A percentile compares a stretch with the other conserved stretches of the same genome.
Evolutionary conservation across 2,888 invertebrate species (phyloP).

Genomic region (Leptinotarsa haldemani): DNA sequence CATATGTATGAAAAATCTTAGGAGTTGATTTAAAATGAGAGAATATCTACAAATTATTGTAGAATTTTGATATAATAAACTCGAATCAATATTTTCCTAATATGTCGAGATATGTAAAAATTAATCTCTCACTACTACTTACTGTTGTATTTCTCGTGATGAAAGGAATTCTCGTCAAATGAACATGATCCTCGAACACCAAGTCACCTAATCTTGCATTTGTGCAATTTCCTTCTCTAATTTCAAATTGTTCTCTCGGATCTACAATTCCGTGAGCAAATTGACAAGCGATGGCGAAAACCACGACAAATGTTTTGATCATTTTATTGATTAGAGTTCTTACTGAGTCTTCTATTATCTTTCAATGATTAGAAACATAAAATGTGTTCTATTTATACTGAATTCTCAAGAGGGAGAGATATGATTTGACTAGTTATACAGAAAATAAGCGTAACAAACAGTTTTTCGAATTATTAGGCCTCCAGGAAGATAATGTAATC

Average conservation of each 20-base stretch:
- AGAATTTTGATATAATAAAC: neutral
- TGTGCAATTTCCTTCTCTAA: neutral
- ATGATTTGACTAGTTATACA: too few species aligned
- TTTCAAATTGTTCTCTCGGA: neutral
- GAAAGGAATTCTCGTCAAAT: neutral
- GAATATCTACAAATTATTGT: too few species aligned
- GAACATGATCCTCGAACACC: conserved; percentile 1
- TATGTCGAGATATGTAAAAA: neutral
- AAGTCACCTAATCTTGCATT: neutral
- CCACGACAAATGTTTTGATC: neutral
- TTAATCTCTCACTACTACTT: neutral
- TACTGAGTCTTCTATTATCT: too few species aligned
- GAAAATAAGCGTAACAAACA: too few species aligned
- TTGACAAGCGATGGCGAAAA: neutral
- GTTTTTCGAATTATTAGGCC: too few species aligned
- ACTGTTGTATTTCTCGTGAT: neutral
- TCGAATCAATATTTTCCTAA: neutral
- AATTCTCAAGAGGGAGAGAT: too few species aligned
- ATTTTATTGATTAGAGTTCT: too few species aligned
- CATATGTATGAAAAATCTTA: too few species aligned
- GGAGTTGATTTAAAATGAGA: too few species aligned
- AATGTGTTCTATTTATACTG: too few species aligned
- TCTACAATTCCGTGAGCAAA: neutral
- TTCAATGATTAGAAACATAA: too few species aligned
- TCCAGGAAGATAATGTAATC: too few species aligned